phyloP scores from a whole-genome alignment of 2,888 invertebrate species.

The Spodoptera picta region DNA sequence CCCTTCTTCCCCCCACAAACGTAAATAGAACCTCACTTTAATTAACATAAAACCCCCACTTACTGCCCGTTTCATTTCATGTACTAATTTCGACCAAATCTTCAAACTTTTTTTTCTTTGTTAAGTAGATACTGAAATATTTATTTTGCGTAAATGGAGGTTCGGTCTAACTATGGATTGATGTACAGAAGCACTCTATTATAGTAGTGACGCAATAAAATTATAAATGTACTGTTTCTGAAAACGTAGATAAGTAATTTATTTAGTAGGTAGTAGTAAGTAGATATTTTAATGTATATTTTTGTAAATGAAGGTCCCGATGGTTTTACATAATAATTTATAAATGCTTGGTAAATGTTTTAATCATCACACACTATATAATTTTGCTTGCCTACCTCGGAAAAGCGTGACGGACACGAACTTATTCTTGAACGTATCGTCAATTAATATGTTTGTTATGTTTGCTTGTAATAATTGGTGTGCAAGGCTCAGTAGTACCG shows the following conservation, averaged over 20 bases:
- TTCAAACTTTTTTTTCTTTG: neutral
- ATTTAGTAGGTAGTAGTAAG: too few species aligned
- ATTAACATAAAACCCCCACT: neutral
- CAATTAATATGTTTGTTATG: conserved; percentile 59
- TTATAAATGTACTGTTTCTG: too few species aligned
- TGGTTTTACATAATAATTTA: too few species aligned
- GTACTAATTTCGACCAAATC: neutral
- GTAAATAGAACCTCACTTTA: conserved; percentile 14
- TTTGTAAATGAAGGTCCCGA: too few species aligned
- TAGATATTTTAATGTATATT: too few species aligned
- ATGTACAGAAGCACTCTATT: too few species aligned
- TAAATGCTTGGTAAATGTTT: conserved; percentile 15
- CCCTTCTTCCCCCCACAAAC: conserved; percentile 8
- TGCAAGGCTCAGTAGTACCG: conserved; percentile 62
- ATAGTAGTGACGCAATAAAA: too few species aligned
- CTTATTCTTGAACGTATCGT: conserved; percentile 50
- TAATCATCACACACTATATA: conserved; percentile 27
- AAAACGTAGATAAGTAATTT: too few species aligned
- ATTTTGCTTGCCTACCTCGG: conserved; percentile 9
- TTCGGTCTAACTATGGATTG: too few species aligned
- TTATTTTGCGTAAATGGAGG: conserved; percentile 5
- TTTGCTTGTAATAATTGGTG: conserved; percentile 66
- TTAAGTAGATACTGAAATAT: neutral
- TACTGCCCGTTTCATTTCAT: neutral
- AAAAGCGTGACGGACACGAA: conserved; percentile 43